Evolutionary conservation across 2,113 vertebrate species (phyloP).

Genomic region (Elephantulus edwardii): DNA sequence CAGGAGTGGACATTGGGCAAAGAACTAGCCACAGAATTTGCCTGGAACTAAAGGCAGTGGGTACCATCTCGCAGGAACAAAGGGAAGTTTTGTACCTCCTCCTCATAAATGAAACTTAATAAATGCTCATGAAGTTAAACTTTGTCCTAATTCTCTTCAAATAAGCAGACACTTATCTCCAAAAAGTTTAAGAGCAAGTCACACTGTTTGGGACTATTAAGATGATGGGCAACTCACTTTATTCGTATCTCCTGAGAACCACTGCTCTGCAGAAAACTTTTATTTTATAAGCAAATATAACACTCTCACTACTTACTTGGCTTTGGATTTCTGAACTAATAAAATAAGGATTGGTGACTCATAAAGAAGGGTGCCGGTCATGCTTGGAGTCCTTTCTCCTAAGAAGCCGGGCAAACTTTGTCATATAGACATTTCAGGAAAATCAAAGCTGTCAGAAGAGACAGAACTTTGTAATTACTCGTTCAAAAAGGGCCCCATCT

Average conservation of each 20-base stretch:
- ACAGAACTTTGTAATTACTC: neutral
- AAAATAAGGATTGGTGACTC: neutral
- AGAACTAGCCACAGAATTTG: neutral
- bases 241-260: neutral
- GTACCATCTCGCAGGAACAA: neutral
- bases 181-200: neutral
- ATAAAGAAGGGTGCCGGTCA: constrained; percentile 8
- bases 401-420: neutral
- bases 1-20: neutral
- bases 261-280: neutral
- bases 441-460: neutral
- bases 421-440: neutral
- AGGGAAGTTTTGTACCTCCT: neutral
- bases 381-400: neutral
- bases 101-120: neutral
- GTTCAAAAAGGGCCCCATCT: neutral
- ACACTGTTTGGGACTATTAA: neutral
- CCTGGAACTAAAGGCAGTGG: too few species aligned
- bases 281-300: neutral
- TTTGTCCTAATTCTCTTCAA: neutral
- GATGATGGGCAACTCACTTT: neutral
- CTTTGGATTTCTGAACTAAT: neutral
- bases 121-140: neutral
- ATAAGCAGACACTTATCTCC: neutral
- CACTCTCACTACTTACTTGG: neutral